These are phyloP conservation scores for Tupaia chinensis DNA, from an alignment of 2,113 vertebrate species.

Conservation along the genomic window DNA sequence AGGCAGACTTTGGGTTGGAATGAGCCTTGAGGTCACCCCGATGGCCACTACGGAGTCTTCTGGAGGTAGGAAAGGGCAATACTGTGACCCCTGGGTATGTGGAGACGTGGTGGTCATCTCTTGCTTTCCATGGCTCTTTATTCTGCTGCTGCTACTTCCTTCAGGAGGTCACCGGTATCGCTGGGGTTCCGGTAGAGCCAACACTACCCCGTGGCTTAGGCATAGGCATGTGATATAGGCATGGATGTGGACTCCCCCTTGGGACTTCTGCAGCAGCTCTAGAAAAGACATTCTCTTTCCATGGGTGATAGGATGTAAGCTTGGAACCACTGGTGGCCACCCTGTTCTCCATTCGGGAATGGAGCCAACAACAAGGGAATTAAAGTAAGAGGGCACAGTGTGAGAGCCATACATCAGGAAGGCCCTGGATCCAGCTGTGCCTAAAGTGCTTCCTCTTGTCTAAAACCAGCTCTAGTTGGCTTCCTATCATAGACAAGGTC, in stretches of 20 bases:
- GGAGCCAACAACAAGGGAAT: neutral
- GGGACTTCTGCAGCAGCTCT: neutral
- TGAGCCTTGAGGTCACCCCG: neutral
- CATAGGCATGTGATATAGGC: neutral
- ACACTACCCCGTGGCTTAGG: neutral
- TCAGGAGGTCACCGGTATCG: neutral
- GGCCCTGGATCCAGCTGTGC: neutral
- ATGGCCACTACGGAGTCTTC: neutral
- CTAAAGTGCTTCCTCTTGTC: neutral
- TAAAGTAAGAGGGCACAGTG: neutral
- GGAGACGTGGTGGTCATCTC: neutral
- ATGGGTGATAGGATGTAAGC: neutral
- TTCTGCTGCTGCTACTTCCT: neutral
- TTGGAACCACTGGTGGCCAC: neutral
- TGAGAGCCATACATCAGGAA: neutral
- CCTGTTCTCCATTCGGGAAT: neutral
- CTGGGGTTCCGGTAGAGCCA: neutral
- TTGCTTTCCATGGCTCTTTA: neutral
- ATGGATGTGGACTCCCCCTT: neutral
- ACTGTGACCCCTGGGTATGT: no score
- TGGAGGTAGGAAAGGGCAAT: neutral
- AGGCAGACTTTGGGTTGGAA: slow-evolving; percentile 9
- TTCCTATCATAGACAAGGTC: neutral
- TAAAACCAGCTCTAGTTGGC: neutral
- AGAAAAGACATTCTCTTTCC: neutral